Conservation (phyloP, 2,888 invertebrate genomes). For the Notodonta dromedarius region DNA sequence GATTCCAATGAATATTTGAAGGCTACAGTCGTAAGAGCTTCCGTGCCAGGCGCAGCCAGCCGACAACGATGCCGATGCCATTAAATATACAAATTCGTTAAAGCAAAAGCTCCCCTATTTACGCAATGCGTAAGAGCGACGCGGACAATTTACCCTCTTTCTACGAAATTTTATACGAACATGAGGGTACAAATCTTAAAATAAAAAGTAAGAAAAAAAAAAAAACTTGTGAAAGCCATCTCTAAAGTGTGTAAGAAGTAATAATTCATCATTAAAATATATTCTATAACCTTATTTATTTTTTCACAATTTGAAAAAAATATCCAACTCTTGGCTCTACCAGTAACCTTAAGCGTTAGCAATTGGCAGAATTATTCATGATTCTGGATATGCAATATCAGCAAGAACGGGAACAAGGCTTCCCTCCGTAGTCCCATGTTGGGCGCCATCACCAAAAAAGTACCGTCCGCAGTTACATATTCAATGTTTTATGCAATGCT, state of each 20-base stretch:
- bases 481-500: conserved; percentile 24
- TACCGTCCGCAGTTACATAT: conserved; percentile 9
- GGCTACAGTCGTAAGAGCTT: conserved; percentile 32
- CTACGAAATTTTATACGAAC: neutral
- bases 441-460: conserved; percentile 27
- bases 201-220: too few species aligned
- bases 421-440: conserved; percentile 14
- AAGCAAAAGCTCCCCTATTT: conserved; percentile 42
- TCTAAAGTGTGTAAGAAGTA: too few species aligned
- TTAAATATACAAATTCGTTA: conserved; percentile 45
- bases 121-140: conserved; percentile 38
- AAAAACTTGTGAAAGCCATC: too few species aligned
- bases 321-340: too few species aligned
- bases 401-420: neutral
- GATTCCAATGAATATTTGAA: conserved; percentile 45
- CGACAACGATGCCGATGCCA: conserved; percentile 36
- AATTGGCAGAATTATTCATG: too few species aligned
- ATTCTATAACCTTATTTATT: too few species aligned
- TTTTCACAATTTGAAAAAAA: too few species aligned
- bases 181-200: too few species aligned
- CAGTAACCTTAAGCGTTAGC: too few species aligned
- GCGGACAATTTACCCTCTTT: neutral
- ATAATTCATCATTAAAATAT: too few species aligned
- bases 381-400: too few species aligned
- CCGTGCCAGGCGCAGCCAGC: conserved; percentile 42